Conservation (phyloP, 2,888 invertebrate genomes). For the Busseola fusca region DNA sequence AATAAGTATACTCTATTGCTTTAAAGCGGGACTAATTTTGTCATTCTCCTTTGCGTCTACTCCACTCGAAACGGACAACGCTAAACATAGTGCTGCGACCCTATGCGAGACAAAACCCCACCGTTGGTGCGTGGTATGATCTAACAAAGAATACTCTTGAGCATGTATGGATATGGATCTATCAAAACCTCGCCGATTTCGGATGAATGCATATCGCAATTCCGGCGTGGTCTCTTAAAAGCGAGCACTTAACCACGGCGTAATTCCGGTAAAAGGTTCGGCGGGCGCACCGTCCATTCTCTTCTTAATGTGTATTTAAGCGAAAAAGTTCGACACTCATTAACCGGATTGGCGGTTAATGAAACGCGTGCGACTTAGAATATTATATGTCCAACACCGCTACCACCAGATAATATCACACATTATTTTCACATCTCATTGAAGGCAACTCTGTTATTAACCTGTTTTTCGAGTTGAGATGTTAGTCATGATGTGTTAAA, state of each 20-base stretch:
- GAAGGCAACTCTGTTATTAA: conserved; percentile 76
- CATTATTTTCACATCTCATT: conserved; percentile 83
- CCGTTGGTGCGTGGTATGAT: not conserved
- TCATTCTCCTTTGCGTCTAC: not conserved
- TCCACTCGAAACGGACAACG: not conserved
- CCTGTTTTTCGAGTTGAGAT: conserved; percentile 79
- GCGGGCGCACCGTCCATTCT: conserved; percentile 77
- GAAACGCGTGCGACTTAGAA: conserved; percentile 78
- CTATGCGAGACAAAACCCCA: not conserved
- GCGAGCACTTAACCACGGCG: conserved; percentile 81
- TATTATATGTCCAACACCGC: conserved; percentile 69
- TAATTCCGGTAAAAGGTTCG: conserved; percentile 86
- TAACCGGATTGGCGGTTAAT: conserved; percentile 84
- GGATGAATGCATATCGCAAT: conserved; percentile 68
- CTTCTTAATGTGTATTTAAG: conserved; percentile 86
- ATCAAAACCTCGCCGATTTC: conserved; percentile 36
- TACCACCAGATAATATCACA: conserved; percentile 78
- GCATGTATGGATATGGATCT: conserved; percentile 12
- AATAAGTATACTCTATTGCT: too few species aligned
- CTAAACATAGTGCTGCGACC: not conserved
- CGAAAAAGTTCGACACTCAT: conserved; percentile 85
- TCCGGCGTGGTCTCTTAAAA: conserved; percentile 72
- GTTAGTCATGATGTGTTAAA: conserved; percentile 74
- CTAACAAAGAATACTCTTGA: not conserved
- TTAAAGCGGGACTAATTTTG: too few species aligned